Percentiles rank a stretch among this genome's conserved stretches.
phyloP scores from a whole-genome alignment of 2,797 vertebrate species.

The Esox masquinongy region DNA sequence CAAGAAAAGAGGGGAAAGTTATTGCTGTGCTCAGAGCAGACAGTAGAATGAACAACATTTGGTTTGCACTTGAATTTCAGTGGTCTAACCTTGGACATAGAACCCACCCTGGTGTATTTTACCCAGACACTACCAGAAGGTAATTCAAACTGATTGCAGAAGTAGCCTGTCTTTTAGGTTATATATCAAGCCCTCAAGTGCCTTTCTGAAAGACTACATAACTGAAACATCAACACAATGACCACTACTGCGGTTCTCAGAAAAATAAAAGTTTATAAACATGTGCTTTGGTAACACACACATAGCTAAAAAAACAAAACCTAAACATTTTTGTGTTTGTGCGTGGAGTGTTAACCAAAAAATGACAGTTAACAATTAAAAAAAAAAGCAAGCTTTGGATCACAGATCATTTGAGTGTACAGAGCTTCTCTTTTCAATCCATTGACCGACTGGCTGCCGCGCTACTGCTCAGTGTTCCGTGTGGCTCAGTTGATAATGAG shows the following conservation, averaged over 20 bases:
- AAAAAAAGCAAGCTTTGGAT: neutral
- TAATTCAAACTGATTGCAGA: neutral
- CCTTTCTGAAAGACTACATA: neutral
- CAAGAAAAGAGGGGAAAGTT: neutral
- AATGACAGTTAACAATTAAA: neutral
- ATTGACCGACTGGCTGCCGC: neutral
- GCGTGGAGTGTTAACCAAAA: neutral
- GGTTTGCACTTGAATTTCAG: neutral
- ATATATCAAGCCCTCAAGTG: neutral
- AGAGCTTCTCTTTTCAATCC: neutral
- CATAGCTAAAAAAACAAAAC: neutral
- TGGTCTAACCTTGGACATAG: neutral
- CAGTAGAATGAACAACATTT: neutral
- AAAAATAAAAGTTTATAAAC: neutral
- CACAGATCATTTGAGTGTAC: neutral
- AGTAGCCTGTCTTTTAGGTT: neutral
- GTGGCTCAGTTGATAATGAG: too few relatives aligned
- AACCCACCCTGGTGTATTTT: neutral
- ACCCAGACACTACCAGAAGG: neutral
- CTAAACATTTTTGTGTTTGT: neutral
- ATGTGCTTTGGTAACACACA: constrained; percentile 36
- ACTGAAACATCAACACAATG: neutral
- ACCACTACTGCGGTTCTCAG: neutral
- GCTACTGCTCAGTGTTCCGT: neutral
- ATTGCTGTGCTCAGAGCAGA: constrained; percentile 6